phyloP scores from a whole-genome alignment of 2,797 vertebrate genomes.

The Tokudaia muenninki region DNA sequence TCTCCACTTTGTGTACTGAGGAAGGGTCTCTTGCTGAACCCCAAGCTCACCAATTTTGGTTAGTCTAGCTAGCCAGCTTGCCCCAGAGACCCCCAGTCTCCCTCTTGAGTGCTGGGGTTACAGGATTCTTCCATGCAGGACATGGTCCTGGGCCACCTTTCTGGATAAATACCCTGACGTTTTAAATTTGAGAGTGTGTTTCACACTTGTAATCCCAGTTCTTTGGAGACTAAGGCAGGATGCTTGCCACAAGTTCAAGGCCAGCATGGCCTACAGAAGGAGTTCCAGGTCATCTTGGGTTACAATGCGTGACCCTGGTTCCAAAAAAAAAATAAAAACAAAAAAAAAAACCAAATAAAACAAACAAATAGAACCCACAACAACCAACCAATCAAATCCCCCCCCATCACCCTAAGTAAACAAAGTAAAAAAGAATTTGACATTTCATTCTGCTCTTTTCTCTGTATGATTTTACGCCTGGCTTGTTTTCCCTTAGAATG shows the following conservation, averaged over 20 bases:
- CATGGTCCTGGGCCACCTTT: neutral
- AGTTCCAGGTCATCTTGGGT: neutral
- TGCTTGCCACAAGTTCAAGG: neutral
- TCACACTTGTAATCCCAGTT: neutral
- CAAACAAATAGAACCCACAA: neutral
- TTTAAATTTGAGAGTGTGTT: neutral
- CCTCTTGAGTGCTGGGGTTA: neutral
- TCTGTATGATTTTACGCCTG: neutral
- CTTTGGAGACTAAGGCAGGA: neutral
- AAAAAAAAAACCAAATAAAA: neutral
- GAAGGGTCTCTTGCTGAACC: neutral
- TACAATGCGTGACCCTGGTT: neutral
- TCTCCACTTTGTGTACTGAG: neutral
- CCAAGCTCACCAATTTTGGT: neutral
- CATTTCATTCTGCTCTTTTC: constrained; percentile 12
- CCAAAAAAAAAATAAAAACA: neutral
- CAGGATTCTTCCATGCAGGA: neutral
- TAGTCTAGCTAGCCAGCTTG: neutral
- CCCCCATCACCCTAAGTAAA: neutral
- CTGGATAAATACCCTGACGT: neutral
- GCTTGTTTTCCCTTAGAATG: constrained; percentile 46
- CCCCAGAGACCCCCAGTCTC: neutral
- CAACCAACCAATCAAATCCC: neutral
- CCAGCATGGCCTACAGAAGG: neutral
- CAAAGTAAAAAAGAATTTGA: neutral